Conservation (phyloP, 2,113 vertebrate genomes). For the Callorhinus ursinus region DNA sequence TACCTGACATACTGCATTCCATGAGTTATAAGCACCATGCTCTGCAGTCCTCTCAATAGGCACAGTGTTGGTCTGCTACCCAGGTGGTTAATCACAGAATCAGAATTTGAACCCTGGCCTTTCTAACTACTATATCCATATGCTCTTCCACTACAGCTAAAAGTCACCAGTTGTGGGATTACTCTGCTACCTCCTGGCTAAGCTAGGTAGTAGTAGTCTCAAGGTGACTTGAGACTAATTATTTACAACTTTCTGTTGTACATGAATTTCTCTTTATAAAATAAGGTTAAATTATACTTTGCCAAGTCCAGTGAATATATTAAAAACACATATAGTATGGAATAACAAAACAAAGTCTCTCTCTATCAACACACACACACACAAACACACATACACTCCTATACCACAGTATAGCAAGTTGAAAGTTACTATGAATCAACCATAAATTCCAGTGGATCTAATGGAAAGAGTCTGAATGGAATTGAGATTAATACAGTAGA, state of each 20-base stretch:
- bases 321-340: neutral
- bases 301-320: neutral
- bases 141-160: neutral
- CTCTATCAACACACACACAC: neutral
- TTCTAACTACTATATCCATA: neutral
- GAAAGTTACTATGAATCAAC: slow-evolving; percentile 49
- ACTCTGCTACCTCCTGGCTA: neutral
- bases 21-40: neutral
- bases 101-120: neutral
- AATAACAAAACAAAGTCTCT: slow-evolving; percentile 14
- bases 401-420: neutral
- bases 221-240: neutral
- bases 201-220: neutral
- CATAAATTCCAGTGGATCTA: slow-evolving; percentile 40
- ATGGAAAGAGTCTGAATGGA: slow-evolving; percentile 30
- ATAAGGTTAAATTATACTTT: slow-evolving; percentile 39
- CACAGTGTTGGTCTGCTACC: neutral
- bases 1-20: neutral
- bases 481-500: slow-evolving; percentile 69
- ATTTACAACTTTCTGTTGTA: neutral
- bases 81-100: neutral
- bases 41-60: neutral
- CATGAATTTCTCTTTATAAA: neutral
- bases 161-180: neutral
- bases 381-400: neutral